A percentile compares a stretch with the other conserved stretches of the same genome.
These are phyloP conservation scores for Melanotaenia trifasciata DNA, from an alignment of 2,797 vertebrate genomes.

Conservation along the genomic window DNA sequence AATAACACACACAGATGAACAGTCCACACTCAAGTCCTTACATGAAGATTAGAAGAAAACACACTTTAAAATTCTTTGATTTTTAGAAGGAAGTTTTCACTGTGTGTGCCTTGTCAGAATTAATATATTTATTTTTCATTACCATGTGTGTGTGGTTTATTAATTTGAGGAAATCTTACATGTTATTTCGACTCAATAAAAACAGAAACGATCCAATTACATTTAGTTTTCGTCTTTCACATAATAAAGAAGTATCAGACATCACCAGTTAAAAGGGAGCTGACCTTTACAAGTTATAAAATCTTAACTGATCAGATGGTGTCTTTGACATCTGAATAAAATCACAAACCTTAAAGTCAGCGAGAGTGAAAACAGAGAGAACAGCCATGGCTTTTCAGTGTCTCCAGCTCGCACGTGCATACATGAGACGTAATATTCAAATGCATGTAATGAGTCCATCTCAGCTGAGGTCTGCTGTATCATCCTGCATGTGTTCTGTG, in stretches of 20 bases:
- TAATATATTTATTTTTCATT: not conserved
- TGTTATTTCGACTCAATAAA: not conserved
- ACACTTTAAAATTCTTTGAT: not conserved
- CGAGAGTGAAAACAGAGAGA: not conserved
- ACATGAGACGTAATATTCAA: constrained; percentile 9
- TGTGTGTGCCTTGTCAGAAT: not conserved
- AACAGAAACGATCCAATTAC: not conserved
- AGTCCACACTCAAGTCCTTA: constrained; percentile 11
- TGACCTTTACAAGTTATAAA: not conserved
- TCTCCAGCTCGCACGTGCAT: constrained; percentile 12
- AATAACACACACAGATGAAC: constrained; percentile 59
- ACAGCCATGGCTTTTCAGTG: not conserved
- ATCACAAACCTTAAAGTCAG: not conserved
- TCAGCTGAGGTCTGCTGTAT: constrained; percentile 68
- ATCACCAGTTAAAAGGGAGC: not conserved
- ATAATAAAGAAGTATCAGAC: not conserved
- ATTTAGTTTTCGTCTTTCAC: not conserved
- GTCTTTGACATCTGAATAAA: not conserved
- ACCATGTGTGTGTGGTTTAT: no score
- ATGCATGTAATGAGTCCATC: constrained; percentile 16
- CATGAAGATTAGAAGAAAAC: constrained; percentile 12
- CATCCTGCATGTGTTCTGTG: constrained; percentile 52
- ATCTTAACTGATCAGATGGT: not conserved
- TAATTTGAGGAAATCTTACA: not conserved
- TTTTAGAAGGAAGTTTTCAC: not conserved